Evolutionary conservation across 2,797 vertebrate genomes (phyloP).

Genomic region (Cirrhinus mrigala): DNA sequence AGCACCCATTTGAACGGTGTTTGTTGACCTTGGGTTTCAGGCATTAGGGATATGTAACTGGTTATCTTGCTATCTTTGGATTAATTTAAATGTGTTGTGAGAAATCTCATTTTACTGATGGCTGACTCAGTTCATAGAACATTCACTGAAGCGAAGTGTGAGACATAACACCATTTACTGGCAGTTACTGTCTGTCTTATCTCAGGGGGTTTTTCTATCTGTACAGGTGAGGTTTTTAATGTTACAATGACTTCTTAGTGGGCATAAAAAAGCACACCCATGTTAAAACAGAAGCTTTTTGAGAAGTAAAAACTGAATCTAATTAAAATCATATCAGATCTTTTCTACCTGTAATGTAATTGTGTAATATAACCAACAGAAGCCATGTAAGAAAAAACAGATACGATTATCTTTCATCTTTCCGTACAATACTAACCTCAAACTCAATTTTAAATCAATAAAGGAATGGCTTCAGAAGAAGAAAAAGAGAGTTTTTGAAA

Average conservation of each 20-base stretch:
- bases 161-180: not conserved
- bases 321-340: not conserved
- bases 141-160: not conserved
- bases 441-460: not conserved
- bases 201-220: too few relatives aligned
- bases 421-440: not conserved
- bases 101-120: conserved; percentile 26
- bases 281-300: not conserved
- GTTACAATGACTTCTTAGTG: not conserved
- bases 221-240: not conserved
- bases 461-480: too few relatives aligned
- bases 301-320: not conserved
- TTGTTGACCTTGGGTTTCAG: conserved; percentile 44
- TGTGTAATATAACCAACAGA: not conserved
- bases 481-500: too few relatives aligned
- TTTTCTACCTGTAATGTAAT: too few relatives aligned
- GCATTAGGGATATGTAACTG: conserved; percentile 21
- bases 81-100: not conserved
- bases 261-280: not conserved
- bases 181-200: not conserved
- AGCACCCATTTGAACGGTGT: conserved; percentile 40
- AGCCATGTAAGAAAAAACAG: not conserved
- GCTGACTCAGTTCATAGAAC: not conserved
- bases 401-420: not conserved
- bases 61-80: not conserved